Evolutionary conservation across 1,140 invertebrate genomes (phyloP), one percentile per base, ranked within the genome.

Genomic region (Bathynomus jamesi): DNA sequence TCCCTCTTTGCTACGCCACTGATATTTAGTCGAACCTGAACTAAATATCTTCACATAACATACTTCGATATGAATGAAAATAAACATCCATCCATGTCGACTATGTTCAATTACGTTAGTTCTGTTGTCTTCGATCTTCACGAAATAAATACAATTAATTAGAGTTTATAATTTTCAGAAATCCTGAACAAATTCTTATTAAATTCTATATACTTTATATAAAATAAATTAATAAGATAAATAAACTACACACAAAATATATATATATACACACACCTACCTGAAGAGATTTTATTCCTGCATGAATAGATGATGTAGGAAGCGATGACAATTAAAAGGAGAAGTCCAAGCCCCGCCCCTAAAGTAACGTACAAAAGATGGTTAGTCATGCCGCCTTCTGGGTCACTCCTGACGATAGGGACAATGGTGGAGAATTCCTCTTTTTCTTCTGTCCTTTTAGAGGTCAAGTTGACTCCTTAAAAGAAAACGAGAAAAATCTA

Each of bases 281-380:
- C 73, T 28, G 66, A 40, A 60, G 60, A 7, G 67, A 69, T 27
- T 28, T 60, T 65, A 21, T 67, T 74, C 4, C 72, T 31, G 40
- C 71, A 75, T 11, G 61, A 32, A 46, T 72, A 71, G 21, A 66
- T 31, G 7, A 69, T 63, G 8, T 69, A 66, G 27, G 66, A 71
- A 11, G 68, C 68, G 32, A 68, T 63, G 8, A 70, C 69, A 62
- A 72, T 72, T 13, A 77, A 63, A 4, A 76, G 40, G 8, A 76
- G 64, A 17, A 73, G 32, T 27, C 81, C 69, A 78, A 82, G 65
- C 79, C 86, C 65, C 85, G 87, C 79, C n/a, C 74, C 74, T 84
- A 85, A 78, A 82, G 84, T 72, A 83, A 87, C 70, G 79, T 83
- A 28, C 82, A 83, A 67, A 83, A 84, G 69, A 10, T 81, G 8